A percentile compares a stretch with the other conserved stretches of the same genome.
Evolutionary conservation across 2,888 invertebrate species (phyloP).

Genomic region (Ryuthela nishihirai): DNA sequence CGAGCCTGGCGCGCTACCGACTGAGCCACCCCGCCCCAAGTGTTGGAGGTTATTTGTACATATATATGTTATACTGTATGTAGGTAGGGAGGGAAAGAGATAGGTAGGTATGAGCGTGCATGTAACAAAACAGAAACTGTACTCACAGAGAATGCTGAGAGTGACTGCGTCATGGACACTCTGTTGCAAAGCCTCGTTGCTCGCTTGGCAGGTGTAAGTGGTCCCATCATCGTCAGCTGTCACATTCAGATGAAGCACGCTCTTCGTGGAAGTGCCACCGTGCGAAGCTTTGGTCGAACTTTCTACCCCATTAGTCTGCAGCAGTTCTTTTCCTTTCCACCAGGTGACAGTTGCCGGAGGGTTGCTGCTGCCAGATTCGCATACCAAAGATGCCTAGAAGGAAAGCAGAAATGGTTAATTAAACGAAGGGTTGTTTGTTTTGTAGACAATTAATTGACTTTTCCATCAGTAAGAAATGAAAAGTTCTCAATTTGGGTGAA

Average conservation of each 20-base stretch:
- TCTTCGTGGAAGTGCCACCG: constrained; percentile 74
- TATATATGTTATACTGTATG: too few species aligned
- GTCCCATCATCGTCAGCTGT: constrained; percentile 79
- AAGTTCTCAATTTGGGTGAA: too few species aligned
- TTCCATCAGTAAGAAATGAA: too few species aligned
- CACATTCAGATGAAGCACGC: constrained; percentile 57
- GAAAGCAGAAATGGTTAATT: too few species aligned
- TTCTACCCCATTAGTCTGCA: constrained; percentile 25
- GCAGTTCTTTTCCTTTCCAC: constrained; percentile 81
- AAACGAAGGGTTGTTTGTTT: too few species aligned
- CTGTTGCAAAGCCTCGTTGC: constrained; percentile 74
- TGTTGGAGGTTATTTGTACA: too few species aligned
- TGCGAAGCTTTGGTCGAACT: constrained; percentile 61
- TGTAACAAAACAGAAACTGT: too few species aligned
- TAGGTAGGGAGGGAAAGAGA: too few species aligned
- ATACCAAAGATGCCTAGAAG: constrained; percentile 49
- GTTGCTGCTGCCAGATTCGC: constrained; percentile 87
- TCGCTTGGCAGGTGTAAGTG: constrained; percentile 87
- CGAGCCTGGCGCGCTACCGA: too few species aligned
- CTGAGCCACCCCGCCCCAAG: too few species aligned
- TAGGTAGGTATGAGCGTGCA: too few species aligned
- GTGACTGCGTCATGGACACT: constrained; percentile 82
- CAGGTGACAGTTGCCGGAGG: constrained; percentile 81
- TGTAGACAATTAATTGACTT: too few species aligned
- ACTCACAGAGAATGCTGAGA: constrained; percentile 86